phyloP scores from a whole-genome alignment of 2,797 vertebrate species.

The Eremophila alpestris region DNA sequence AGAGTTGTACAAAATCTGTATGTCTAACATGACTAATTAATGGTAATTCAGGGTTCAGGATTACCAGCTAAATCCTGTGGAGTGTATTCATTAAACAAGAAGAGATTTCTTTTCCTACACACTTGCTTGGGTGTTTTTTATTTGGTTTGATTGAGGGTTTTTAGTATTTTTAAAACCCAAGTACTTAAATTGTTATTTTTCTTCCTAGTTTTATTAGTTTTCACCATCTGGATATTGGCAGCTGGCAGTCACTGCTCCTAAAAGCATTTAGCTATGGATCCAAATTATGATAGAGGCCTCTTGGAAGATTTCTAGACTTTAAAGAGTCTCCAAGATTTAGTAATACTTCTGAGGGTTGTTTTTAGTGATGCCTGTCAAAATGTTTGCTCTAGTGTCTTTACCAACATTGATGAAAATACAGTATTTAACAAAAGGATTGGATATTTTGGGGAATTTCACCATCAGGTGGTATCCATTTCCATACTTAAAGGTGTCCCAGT shows the following conservation, averaged over 20 bases:
- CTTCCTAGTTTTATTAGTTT: neutral
- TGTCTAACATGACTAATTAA: neutral
- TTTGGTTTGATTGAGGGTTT: neutral
- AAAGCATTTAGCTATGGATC: neutral
- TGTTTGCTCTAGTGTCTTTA: neutral
- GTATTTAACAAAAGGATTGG: neutral
- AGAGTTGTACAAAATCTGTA: neutral
- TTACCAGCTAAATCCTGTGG: neutral
- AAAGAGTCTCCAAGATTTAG: neutral
- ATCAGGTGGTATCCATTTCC: conserved; percentile 1
- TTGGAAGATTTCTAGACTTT: neutral
- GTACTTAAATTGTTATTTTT: neutral
- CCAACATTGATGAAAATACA: neutral
- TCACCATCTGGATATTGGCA: neutral
- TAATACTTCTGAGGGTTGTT: neutral
- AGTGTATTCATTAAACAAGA: neutral
- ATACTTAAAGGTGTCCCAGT: neutral
- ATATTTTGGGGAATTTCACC: neutral
- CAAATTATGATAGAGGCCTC: neutral
- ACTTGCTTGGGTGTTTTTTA: neutral
- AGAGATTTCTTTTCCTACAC: neutral
- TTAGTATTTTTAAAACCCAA: neutral
- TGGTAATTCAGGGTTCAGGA: neutral
- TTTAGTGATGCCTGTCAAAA: neutral
- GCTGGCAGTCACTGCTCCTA: neutral